These are phyloP conservation scores for Parascotia fuliginaria DNA, from an alignment of 2,888 invertebrate species.

Conservation along the genomic window DNA sequence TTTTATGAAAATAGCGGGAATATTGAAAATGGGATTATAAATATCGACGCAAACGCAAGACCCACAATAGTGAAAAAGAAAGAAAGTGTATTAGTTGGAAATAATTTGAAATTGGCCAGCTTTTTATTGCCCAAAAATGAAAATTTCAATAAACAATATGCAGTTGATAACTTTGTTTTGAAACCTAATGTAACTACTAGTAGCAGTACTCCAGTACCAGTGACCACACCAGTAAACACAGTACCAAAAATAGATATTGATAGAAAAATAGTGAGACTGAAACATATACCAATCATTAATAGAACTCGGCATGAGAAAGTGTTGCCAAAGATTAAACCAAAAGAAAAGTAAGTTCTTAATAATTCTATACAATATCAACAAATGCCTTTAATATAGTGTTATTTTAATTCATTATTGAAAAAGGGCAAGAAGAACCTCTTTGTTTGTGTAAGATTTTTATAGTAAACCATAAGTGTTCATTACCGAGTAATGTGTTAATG, in stretches of 20 bases:
- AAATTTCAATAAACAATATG: slow-evolving; percentile 55
- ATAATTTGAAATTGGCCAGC: slow-evolving; percentile 76
- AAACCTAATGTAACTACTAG: slow-evolving; percentile 60
- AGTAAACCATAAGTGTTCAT: too few species aligned
- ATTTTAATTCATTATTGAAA: too few species aligned
- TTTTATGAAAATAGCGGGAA: slow-evolving; percentile 82
- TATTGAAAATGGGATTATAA: slow-evolving; percentile 65
- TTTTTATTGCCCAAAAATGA: slow-evolving; percentile 72
- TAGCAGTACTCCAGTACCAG: slow-evolving; percentile 35
- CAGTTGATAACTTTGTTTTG: slow-evolving; percentile 57
- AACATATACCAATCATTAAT: slow-evolving; percentile 59
- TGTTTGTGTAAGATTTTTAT: too few species aligned
- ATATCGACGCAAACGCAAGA: slow-evolving; percentile 50
- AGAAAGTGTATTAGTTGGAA: slow-evolving; percentile 61
- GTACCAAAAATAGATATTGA: slow-evolving; percentile 69
- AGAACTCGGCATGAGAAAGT: slow-evolving; percentile 57
- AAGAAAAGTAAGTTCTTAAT: slow-evolving; percentile 71
- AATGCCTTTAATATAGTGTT: too few species aligned
- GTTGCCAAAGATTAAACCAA: slow-evolving; percentile 77
- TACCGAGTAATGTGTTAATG: too few species aligned
- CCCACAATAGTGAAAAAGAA: slow-evolving; percentile 63
- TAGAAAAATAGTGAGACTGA: slow-evolving; percentile 74
- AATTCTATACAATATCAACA: neutral
- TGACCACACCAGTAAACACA: slow-evolving; percentile 48
- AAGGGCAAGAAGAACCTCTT: too few species aligned